Evolutionary conservation across 2,888 invertebrate species (phyloP), one percentile per base, ranked within the genome.

Genomic region (Callinectes sapidus): DNA sequence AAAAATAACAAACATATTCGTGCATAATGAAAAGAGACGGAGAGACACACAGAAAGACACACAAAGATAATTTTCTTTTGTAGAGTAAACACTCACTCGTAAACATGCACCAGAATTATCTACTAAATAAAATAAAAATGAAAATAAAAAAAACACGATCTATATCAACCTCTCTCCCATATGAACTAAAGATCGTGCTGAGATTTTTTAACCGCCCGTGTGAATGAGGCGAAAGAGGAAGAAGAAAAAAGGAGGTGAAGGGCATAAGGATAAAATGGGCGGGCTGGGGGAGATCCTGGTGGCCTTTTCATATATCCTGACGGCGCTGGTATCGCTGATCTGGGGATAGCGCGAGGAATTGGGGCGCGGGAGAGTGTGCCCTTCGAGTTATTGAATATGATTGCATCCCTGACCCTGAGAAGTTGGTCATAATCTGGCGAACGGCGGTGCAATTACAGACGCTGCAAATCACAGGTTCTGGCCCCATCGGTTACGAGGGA

Each of bases 351-450:
- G 28, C 54, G 3, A 23, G 42, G 71, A 13, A 48, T 28, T 39
- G 39, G 89, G 77, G 35, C 42, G 71, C 71, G 39, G 71, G 42
- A 23, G 66, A 42, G 42, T 71, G 77, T 23, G 61, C 89, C 39
- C 48, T 23, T 55, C 89, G 54, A 89, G 89, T 89, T 89, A 89
- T 89, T 89, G 89, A 89, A 89, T 89, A 71, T 89, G 89, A 89
- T 89, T 89, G 71, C 71, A 89, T 42, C 89, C 71, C n/a, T 55
- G 89, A 48, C 89, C 71, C 39, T 35, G 71, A 71, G 42, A 71
- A 71, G 89, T 89, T 89, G 48, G 71, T 71, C 28, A 71, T 89
- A 71, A 89, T 89, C 77, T 89, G 89, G 35, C 39, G 89, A n/a
- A 61, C 39, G 48, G 42, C 32, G 89, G 89, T 89, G 89, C 89